These are phyloP conservation scores for Danaus melanippus DNA, from an alignment of 1,140 invertebrate species.

Conservation along the genomic window DNA sequence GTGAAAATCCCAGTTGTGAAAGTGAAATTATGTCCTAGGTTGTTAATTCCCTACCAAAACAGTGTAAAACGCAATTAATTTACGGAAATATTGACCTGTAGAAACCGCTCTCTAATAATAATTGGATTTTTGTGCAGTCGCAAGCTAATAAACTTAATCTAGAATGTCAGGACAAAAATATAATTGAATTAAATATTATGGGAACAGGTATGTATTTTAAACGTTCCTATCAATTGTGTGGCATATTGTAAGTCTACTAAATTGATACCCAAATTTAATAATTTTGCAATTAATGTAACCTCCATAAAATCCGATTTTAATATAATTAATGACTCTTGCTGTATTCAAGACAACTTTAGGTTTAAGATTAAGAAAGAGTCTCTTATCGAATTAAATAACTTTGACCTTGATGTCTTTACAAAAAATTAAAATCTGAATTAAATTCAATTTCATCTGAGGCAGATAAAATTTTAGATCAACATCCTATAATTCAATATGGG, in stretches of 20 bases:
- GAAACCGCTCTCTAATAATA: slow-evolving; percentile 10
- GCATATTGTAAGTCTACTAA: slow-evolving; percentile 17
- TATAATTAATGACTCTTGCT: slow-evolving; percentile 19
- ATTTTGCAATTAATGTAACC: slow-evolving; percentile 8
- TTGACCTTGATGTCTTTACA: slow-evolving; percentile 16
- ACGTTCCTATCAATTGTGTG: slow-evolving; percentile 11
- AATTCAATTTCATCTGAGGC: too few relatives aligned
- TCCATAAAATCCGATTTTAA: slow-evolving; percentile 15
- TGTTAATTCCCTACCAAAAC: background rate
- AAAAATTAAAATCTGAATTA: too few relatives aligned
- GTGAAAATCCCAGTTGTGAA: slow-evolving; percentile 12
- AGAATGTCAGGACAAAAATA: slow-evolving; percentile 9
- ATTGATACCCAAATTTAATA: slow-evolving; percentile 13
- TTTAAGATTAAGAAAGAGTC: too few relatives aligned
- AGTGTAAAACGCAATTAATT: slow-evolving; percentile 11
- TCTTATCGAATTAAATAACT: slow-evolving; percentile 12
- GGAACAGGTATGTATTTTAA: slow-evolving; percentile 20
- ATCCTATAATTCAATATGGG: slow-evolving; percentile 7
- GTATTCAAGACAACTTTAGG: too few relatives aligned
- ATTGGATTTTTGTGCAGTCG: slow-evolving; percentile 15
- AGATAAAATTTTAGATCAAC: too few relatives aligned
- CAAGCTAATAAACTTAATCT: background rate
- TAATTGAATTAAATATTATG: slow-evolving; percentile 11
- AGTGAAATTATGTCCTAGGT: slow-evolving; percentile 9
- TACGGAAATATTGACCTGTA: slow-evolving; percentile 1